These are phyloP conservation scores for Ricordea florida DNA, from an alignment of 92 coral and sea anemone genomes.

Conservation along the genomic window DNA sequence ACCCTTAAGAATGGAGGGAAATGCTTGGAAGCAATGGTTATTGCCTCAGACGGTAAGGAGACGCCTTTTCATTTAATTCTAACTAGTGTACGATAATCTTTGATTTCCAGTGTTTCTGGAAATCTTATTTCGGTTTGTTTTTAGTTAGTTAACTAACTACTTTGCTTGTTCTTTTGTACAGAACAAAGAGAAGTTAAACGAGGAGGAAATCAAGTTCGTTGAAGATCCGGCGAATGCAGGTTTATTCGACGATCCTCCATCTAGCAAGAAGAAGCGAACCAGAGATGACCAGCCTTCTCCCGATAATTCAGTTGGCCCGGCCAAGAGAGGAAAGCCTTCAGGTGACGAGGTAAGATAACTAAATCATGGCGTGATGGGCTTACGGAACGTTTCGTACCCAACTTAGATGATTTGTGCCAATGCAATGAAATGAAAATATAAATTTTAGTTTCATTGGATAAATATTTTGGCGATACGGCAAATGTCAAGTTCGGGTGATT, in stretches of 20 bases:
- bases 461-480: too few relatives aligned
- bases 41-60: constrained; percentile 29
- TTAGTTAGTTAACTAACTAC: neutral
- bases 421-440: too few relatives aligned
- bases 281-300: neutral
- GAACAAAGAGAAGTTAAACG: constrained; percentile 14
- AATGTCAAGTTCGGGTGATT: too few relatives aligned
- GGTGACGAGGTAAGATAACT: too few relatives aligned
- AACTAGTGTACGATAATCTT: too few relatives aligned
- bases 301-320: too few relatives aligned
- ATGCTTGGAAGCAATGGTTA: constrained; percentile 22
- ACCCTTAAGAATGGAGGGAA: constrained; percentile 3
- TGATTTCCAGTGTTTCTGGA: neutral
- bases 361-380: too few relatives aligned
- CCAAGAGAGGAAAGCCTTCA: too few relatives aligned
- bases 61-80: too few relatives aligned
- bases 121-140: neutral
- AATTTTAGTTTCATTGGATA: too few relatives aligned
- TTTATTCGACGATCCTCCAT: constrained; percentile 17
- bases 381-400: too few relatives aligned
- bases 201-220: constrained; percentile 6
- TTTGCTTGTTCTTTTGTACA: neutral
- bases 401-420: too few relatives aligned
- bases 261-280: neutral
- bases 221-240: constrained; percentile 16